Evolutionary conservation across 23 tunicate species (phyloP), one percentile per base, ranked within the genome.

Genomic region (Styela plicata): DNA sequence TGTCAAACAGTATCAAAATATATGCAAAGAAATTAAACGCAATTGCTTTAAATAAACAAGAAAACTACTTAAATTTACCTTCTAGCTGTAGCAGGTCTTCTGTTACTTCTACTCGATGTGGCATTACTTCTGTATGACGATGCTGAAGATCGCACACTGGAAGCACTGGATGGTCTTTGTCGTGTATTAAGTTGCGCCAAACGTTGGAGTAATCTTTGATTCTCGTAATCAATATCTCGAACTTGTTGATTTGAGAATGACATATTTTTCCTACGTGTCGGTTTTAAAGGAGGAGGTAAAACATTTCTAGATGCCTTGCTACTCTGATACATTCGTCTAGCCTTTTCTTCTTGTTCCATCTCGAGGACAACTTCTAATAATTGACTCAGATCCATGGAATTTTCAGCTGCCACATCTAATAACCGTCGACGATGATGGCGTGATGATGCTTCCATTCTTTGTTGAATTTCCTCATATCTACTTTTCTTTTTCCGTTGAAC

Each of bases 111-210:
- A 33, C 82, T 63, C 21, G 80, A 20, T 1, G 73, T 86, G 25
- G 88, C 64, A 34, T 83, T 76, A 24, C 83, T 64, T 1, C 85
- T 74, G 22, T 37, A 87, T 25, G 82, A 63, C 3, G 85, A 82
- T 30, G 74, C 74, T 31, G 36, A 69, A 13, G 97, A 86, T 31
- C 93, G 81, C 31, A 82, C 74, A 78, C 98, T 91, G 19, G 97
- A 87, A 5, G 97, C 97, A 67, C 97, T 91, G 27, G 97, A 91
- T 16, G 97, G 97, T 61, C 97, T 69, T 27, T 79, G 65, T 64
- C 74, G 86, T 24, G 57, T 66, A 17, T 34, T 28, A 63, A 63
- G 34, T 67, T 81, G 79, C 2, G 87, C 76, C 0, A 92, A 79
- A 30, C 90, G 85, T 18, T 78, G 70, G 20, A 84, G 73, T n/a